Evolutionary conservation across 2,888 invertebrate species (phyloP), one percentile per base, ranked within the genome.

Genomic region (Tenthredo livida): DNA sequence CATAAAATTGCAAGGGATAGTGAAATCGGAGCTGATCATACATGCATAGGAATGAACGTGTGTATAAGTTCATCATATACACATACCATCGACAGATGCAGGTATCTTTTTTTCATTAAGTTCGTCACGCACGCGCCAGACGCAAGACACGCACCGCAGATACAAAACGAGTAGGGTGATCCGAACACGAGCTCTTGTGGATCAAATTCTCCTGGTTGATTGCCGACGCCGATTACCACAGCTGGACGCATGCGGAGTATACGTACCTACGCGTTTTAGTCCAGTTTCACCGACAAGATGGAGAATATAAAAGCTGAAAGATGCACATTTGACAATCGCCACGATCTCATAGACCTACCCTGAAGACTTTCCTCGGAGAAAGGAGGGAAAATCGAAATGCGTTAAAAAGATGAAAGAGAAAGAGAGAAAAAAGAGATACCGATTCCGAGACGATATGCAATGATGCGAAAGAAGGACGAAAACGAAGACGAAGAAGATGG

Each of bases 121-220:
- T 61, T 61, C 40, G 15, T 25, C 77, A 58, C 78, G 54, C 58
- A 58, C 61, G 40, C 58, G 61, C 61, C 80, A 33, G 17, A 58
- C 61, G 80, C 40, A 80, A 37, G 80, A 29, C 40, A 80, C 77
- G 47, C 47, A 50, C 58, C 61, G 58, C 58, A 58, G 33, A 40
- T 80, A 58, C 80, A 80, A 80, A 80, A 61, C 58, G 80, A 58
- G 77, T 17, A 77, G 77, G 77, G 77, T 50, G 50, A 77, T 77
- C 77, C 77, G 77, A 77, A 77, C 77, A 77, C 77, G 77, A 47
- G 77, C 47, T 73, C 43, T 80, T 10, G 21, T 37, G 80, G 80
- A 80, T 80, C 58, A 80, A 80, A 80, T 80, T 80, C 80, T 61
- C 25, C 40, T 21, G 43, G 73, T 73, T 73, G 73, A 73, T 73